Evolutionary conservation across 1,140 invertebrate genomes (phyloP), one percentile per base, ranked within the genome.

Genomic region (Drosophila sp.): DNA sequence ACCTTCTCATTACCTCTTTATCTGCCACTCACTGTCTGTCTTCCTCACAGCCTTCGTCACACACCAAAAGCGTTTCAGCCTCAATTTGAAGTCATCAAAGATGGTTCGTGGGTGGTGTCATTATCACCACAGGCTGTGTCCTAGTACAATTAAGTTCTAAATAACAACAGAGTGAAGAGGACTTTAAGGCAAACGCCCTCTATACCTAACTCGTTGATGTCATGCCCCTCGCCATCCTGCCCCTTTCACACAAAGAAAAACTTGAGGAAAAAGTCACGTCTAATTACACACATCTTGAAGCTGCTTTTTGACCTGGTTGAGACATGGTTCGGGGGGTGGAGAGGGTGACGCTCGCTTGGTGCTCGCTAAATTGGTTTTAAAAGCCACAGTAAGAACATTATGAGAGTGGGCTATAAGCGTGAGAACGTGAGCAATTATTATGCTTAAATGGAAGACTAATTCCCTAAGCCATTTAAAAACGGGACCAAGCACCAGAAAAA

Each of bases 251-350:
- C 67, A 73, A 71, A 60, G 72, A 62, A 80, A 76, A 87, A 87
- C 83, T 86, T 79, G 72, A 89, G 84, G 69, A 86, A 83, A 58
- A 86, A 86, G 83, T 86, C 83, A 86, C 83, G 83, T 86, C 83
- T 86, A 86, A 86, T 86, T 86, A 86, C 84, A 89, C 83, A 87
- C 84, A 87, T 89, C 76, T 86, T 74, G 74, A 65, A 83, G 80
- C 66, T 73, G 76, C 72, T 55, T 86, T 85, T 86, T 86, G 83
- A 86, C 83, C 83, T 86, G 83, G 79, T 83, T 80, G 30, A 32
- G 75, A 68, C 72, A 72, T 44, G 70, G 30, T 11, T 32, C n/a
- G 38, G 32, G 4, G 11, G 32, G 17, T 6, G 6, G 30, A 25
- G 41, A n/a, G 41, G 38, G 44, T 66, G 50, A 76, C 79, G 79